Evolutionary conservation across 2,888 invertebrate species (phyloP), one percentile per base, ranked within the genome.

Genomic region (Eristalinus sepulchralis): DNA sequence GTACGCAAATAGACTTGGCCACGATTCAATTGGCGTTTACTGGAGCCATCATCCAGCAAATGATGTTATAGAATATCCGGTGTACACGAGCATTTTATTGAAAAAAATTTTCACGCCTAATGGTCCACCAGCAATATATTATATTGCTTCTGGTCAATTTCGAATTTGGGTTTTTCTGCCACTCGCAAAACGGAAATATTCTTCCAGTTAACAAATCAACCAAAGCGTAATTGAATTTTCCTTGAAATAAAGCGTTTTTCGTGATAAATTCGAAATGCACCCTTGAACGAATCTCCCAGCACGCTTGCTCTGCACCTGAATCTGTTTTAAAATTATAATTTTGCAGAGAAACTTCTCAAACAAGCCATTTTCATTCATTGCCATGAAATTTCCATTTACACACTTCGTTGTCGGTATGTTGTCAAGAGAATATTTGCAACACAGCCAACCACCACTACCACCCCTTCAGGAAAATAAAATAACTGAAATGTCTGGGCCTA

Each of bases 401-500:
- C 13, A 2, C 31, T 5, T 17, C 31, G 24, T 27, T n/a, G 31
- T 9, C 27, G 27, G 13, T 31, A 60, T 60, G 47, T 47, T 47
- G 47, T 47, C 47, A 47, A n/a, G 22, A 36, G 59, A 36, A 68
- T 62, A 39, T 34, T 33, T n/a, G 9, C 53, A 55, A 66, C 47
- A 47, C 27, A n/a, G 22, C 33, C 64, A 70, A 62, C 9, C 31
- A 24, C 55, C 27, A 36, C 53, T 22, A 53, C 47, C 59, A n/a
- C 31, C 47, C 53, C 39, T 62, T 34, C 55, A 34, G 77, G 36
- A 20, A 24, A 13, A 22, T 27, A 24, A 75, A 67, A 86, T 75
- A 79, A 70, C 62, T 79, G 55, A 84, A 85, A 77, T 88, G 78
- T 79, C 88, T 88, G 88, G 88, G 88, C 83, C 85, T 78, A 82